Evolutionary conservation across 2,888 invertebrate species (phyloP), one percentile per base, ranked within the genome.

Genomic region (Deilephila porcellus): DNA sequence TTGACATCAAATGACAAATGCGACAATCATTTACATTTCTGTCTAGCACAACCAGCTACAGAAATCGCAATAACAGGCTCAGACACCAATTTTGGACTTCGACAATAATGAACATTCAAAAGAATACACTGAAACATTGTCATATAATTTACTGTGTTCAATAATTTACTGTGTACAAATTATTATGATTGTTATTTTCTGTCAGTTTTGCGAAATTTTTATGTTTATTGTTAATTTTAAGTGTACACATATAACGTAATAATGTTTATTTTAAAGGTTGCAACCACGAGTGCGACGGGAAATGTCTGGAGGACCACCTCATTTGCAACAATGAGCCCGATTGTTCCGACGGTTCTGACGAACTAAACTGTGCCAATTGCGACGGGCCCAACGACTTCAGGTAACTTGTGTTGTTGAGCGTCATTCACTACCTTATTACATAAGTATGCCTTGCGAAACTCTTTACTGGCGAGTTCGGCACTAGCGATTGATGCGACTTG

Each of bases 271-370:
- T 71, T 71, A 19, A 53, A 71, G 70, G 70, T 56, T 93, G 93
- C 86, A 79, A 76, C 75, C 88, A 87, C 83, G 64, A 75, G 75
- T 93, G 95, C 88, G 95, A 95, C 88, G 96, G 95, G 80, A 92
- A 87, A 85, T 97, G 97, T 88, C 93, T 97, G 86, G 91, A 94
- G 76, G 94, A 91, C 83, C 88, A 84, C 81, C 91, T 90, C 86
- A 95, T 95, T 88, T 97, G 97, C 89, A 93, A 97, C 90, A 88
- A 90, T 45, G 77, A 82, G 14, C 75, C 74, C 25, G 96, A 97
- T 88, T 97, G 97, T 88, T 76, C 80, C 11, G 97, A 97, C 85
- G 91, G 91, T 71, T 94, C 95, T 52, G 96, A 97, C 85, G 96
- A 96, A 84, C 17, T 72, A 0, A 74, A 81, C 4, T 93, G 93